Conservation (phyloP, 1,140 invertebrate species). For the Procambarus clarkii region DNA sequence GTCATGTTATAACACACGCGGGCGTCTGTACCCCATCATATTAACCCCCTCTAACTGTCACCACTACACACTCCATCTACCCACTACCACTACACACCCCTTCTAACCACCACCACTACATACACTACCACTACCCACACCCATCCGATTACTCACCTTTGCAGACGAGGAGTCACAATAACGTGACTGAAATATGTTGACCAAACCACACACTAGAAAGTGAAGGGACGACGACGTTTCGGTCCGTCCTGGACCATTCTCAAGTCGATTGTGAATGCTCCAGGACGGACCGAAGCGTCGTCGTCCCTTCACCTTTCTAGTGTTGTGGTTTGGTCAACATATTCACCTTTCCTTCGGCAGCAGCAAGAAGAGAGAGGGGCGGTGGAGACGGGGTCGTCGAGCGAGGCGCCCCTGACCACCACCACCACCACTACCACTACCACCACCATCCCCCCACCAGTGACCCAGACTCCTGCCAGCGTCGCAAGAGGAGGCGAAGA, state of each 20-base stretch:
- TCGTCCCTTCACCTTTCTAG: no score
- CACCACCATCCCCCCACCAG: not conserved
- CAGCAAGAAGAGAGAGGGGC: no score
- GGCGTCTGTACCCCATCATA: no score
- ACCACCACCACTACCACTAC: not conserved
- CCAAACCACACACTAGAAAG: no score
- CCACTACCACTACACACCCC: not conserved
- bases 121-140: constrained; percentile 15
- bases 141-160: not conserved
- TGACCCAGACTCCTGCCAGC: not conserved
- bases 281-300: no score
- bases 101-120: not conserved
- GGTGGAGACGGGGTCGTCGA: no score
- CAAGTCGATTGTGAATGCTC: no score
- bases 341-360: not conserved
- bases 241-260: no score
- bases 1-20: no score
- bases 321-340: no score
- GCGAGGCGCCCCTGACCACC: not conserved
- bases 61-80: not conserved
- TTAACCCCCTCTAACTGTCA: not conserved
- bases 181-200: no score
- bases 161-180: no score
- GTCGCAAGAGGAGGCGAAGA: not conserved
- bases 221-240: not conserved